Conservation (phyloP, 1,140 invertebrate genomes). For the Nomia melanderi region DNA sequence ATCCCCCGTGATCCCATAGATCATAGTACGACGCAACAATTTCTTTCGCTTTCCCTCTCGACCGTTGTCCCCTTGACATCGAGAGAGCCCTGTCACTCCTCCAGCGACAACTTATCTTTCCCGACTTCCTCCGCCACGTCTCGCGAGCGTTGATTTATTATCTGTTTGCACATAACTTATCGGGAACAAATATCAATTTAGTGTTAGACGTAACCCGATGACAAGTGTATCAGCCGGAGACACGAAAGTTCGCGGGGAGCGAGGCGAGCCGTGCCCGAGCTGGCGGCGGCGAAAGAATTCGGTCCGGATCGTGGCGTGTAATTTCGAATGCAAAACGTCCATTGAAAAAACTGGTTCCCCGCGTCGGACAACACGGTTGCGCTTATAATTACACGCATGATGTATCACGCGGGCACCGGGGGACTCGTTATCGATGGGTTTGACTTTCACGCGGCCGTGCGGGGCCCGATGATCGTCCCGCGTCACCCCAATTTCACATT, state of each 20-base stretch:
- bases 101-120: too few species aligned
- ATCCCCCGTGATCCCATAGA: too few species aligned
- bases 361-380: conserved; percentile 27
- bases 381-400: conserved; percentile 41
- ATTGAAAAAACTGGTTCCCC: conserved; percentile 42
- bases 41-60: too few species aligned
- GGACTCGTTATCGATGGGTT: conserved; percentile 25
- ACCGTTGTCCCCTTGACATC: too few species aligned
- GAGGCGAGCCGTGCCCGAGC: not conserved
- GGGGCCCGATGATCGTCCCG: not conserved
- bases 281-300: not conserved
- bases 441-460: not conserved
- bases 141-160: conserved; percentile 17
- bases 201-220: conserved; percentile 10
- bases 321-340: conserved; percentile 34
- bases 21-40: too few species aligned
- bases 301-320: not conserved
- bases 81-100: too few species aligned
- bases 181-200: conserved; percentile 11
- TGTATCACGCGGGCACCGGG: conserved; percentile 19
- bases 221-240: conserved; percentile 7
- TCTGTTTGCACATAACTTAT: conserved; percentile 21
- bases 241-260: not conserved
- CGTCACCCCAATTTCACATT: not conserved
- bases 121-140: not conserved